Evolutionary conservation across 2,113 vertebrate genomes (phyloP), one percentile per base, ranked within the genome.

Genomic region (Misgurnus mizolepis): DNA sequence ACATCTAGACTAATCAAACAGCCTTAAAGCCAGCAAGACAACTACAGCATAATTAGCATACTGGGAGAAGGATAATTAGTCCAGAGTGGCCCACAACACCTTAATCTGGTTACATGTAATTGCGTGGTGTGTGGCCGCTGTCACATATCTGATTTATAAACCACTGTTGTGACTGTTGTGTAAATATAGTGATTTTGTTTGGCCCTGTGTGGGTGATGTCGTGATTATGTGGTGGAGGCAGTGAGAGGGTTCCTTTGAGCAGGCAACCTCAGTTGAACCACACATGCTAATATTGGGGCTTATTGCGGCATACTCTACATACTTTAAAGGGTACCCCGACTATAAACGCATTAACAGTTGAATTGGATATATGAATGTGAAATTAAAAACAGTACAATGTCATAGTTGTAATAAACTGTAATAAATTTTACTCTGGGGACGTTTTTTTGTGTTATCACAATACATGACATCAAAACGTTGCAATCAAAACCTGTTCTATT

Each of bases 1-100:
- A 75, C 58, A 75, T 34, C 58, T 75, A 75, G 58, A 64, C 73
- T 75, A 75, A 75, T 75, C 40, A 75, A 75, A 75, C 58, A 64
- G 58, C 58, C 18, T 75, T 75, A 75, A 64, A 75, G 55, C 47
- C 41, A 62, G 40, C 41, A 60, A 75, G 73, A 75, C 43, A n/a
- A 18, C 58, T 75, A 75, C 27, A 34, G 27, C 27, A 34, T 75
- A 64, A 75, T 75, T 34, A 75, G 72, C 72, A 64, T 75, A 34
- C 58, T 49, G 43, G 5, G 8, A 75, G 58, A 75, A 75, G 41
- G 14, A 75, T 75, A 64, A 75, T 75, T 62, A 62, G 72, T 49
- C 58, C 73, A 39, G 58, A 22, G 73, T 75, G 58, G 73, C 73
- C 43, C 58, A 49, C 73, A 34, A 75, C 60, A 75, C 73, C 73